Conservation (phyloP, 2,113 vertebrate species). For the Anarrhichthys ocellatus region DNA sequence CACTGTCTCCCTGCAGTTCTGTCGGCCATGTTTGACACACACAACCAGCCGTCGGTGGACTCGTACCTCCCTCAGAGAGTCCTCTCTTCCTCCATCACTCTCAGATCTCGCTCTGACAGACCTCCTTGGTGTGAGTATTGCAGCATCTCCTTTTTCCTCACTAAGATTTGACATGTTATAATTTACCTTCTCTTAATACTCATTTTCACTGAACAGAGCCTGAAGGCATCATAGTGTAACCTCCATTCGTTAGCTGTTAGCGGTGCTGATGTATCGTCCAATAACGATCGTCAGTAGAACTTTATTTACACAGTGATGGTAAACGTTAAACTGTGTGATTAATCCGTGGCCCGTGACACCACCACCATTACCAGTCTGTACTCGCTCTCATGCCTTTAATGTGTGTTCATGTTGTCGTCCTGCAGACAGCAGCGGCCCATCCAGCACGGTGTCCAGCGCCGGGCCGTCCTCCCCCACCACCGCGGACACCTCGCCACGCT, state of each 20-base stretch:
- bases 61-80: conserved; percentile 90
- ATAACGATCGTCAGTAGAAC: too few relatives aligned
- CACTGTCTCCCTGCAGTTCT: conserved; percentile 67
- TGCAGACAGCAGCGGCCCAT: conserved; percentile 97
- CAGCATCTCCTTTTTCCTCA: not conserved
- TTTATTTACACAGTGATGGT: too few relatives aligned
- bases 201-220: too few relatives aligned
- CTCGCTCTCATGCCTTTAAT: too few relatives aligned
- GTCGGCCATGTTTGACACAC: conserved; percentile 88
- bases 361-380: too few relatives aligned
- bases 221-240: too few relatives aligned
- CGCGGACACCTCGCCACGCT: conserved; percentile 87
- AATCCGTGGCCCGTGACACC: too few relatives aligned
- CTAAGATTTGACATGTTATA: conserved; percentile 11
- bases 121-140: conserved; percentile 96
- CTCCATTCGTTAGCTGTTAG: too few relatives aligned
- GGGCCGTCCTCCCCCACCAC: conserved; percentile 93
- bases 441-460: conserved; percentile 95
- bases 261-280: too few relatives aligned
- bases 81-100: conserved; percentile 86
- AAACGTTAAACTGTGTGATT: too few relatives aligned
- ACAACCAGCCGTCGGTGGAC: conserved; percentile 88
- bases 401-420: not conserved
- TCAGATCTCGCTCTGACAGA: conserved; percentile 90
- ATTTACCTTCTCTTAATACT: too few relatives aligned